Percentiles rank a stretch among this genome's conserved stretches.
These are phyloP conservation scores for Mus minutoides DNA, from an alignment of 2,797 vertebrate genomes.

Conservation along the genomic window DNA sequence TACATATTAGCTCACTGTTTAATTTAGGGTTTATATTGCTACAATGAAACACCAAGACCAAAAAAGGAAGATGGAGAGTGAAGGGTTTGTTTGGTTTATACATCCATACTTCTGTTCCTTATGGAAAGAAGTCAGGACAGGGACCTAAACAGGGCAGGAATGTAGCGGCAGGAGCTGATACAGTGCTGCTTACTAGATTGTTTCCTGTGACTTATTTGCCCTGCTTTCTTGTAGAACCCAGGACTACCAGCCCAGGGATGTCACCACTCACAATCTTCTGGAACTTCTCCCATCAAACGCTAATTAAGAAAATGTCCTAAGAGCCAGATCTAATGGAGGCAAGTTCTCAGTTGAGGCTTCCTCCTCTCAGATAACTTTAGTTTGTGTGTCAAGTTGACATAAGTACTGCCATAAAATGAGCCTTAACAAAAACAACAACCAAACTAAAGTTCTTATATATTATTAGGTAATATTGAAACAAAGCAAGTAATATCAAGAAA, in stretches of 20 bases:
- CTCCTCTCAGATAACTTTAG: background rate
- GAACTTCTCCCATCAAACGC: background rate
- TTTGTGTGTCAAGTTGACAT: background rate
- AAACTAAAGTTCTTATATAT: too few species aligned
- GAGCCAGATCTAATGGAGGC: too few species aligned
- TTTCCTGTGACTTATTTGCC: background rate
- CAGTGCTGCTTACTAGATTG: background rate
- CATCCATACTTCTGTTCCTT: background rate
- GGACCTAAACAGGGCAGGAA: background rate
- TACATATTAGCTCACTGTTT: background rate
- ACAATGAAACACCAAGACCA: background rate
- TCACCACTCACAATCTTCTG: background rate
- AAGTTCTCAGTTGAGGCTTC: background rate
- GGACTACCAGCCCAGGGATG: background rate
- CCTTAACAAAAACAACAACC: background rate
- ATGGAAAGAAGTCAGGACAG: background rate
- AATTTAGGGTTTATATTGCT: background rate
- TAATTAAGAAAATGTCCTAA: background rate
- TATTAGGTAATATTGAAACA: background rate
- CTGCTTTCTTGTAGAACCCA: background rate
- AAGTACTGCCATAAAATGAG: background rate
- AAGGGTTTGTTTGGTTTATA: background rate
- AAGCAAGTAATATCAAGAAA: background rate
- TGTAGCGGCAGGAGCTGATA: background rate
- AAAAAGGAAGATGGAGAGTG: too few species aligned